Evolutionary conservation across 1,140 invertebrate genomes (phyloP), one percentile per base, ranked within the genome.

Genomic region (Euura saliciscinereae): DNA sequence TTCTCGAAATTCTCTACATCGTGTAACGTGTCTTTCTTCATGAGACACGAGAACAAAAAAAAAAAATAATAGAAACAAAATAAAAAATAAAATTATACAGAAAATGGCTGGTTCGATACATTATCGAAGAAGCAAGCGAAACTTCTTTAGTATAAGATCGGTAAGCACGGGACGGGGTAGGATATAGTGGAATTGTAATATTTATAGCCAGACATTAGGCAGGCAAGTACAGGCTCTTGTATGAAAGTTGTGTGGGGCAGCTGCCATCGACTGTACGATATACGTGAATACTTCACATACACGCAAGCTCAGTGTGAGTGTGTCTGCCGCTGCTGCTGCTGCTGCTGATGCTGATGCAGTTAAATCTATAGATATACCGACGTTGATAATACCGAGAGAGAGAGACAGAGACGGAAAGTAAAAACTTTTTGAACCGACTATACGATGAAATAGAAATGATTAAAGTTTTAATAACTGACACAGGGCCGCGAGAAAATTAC

Each of bases 401-500:
- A 28, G 28, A 28, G 28, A 28, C 28, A 28, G 28, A 28, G 28
- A 28, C 28, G 28, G 28, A 28, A 1, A 28, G 28, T 28, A 28
- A 28, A 28, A 59, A n/a, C 13, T 59, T 59, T 59, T 59, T 8
- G 10, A 8, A 42, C 43, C 2, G 76, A 68, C 76, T 80, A 76
- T 80, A 80, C 77, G 68, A 66, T 74, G 70, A 80, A 78, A 80
- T 79, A 80, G 77, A 79, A 80, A 81, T 79, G 78, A 80, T 81
- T 78, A 81, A 81, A 81, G 75, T 81, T 81, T 79, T 81, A 80
- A 81, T 81, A 80, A 81, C 75, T 74, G 73, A 74, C 73, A 59
- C 72, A 73, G 71, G 69, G 69, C 72, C 45, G 65, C 76, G 65
- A 44, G 65, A 4, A 59, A 68, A 74, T 69, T 76, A 78, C 73